These are phyloP conservation scores for Drosophila truncata DNA, from an alignment of 1,140 invertebrate genomes.

Conservation along the genomic window DNA sequence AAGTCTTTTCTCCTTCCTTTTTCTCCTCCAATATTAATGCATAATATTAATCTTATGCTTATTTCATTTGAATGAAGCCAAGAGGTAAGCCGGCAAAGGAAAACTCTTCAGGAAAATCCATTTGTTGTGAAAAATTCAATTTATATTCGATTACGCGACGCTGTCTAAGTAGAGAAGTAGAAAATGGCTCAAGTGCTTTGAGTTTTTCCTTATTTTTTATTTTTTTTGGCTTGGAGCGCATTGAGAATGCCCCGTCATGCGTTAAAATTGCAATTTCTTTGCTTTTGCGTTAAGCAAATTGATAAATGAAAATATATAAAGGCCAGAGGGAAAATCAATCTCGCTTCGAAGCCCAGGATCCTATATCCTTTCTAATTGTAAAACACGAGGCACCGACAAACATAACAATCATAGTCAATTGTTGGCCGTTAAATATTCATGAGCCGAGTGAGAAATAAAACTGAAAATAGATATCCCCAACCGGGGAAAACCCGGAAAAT, in stretches of 20 bases:
- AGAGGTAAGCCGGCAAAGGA: slow-evolving; percentile 36
- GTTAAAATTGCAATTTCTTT: slow-evolving; percentile 80
- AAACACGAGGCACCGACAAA: slow-evolving; percentile 54
- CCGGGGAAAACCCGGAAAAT: neutral
- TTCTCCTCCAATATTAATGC: slow-evolving; percentile 57
- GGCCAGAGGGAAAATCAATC: slow-evolving; percentile 30
- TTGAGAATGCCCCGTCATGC: slow-evolving; percentile 76
- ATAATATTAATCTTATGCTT: slow-evolving; percentile 76
- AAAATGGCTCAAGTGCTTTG: slow-evolving; percentile 61
- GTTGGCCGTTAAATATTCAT: slow-evolving; percentile 78
- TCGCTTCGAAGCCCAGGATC: neutral
- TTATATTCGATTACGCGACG: slow-evolving; percentile 81
- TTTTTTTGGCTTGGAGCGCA: slow-evolving; percentile 50
- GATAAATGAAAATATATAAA: slow-evolving; percentile 63
- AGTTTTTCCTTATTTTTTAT: slow-evolving; percentile 2
- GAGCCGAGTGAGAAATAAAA: slow-evolving; percentile 74
- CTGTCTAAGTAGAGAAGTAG: slow-evolving; percentile 70
- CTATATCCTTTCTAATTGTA: slow-evolving; percentile 61
- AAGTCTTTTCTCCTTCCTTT: neutral
- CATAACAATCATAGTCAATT: slow-evolving; percentile 80
- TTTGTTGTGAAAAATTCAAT: slow-evolving; percentile 80
- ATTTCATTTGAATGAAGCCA: slow-evolving; percentile 66
- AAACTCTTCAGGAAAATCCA: slow-evolving; percentile 72
- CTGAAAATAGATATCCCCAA: slow-evolving; percentile 56
- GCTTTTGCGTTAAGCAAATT: slow-evolving; percentile 62